phyloP scores from a whole-genome alignment of 2,113 vertebrate genomes.

The Eudyptes chrysolophus region DNA sequence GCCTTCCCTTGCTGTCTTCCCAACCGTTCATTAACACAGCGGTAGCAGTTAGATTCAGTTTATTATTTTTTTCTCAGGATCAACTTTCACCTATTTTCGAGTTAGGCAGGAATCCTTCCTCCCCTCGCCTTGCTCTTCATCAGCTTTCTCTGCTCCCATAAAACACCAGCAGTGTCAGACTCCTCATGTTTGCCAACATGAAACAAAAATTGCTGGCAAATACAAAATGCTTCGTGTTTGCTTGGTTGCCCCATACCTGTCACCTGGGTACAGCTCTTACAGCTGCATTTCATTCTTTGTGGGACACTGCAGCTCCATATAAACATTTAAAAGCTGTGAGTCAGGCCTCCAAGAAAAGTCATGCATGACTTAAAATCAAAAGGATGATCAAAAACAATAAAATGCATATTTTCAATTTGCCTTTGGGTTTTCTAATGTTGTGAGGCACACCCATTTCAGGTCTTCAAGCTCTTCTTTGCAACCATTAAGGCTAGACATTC shows the following conservation, averaged over 20 bases:
- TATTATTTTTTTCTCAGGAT: not conserved
- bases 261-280: not conserved
- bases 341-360: slow-evolving; percentile 5
- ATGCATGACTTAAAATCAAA: slow-evolving; percentile 47
- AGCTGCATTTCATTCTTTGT: not conserved
- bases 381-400: slow-evolving; percentile 23
- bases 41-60: slow-evolving; percentile 31
- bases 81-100: slow-evolving; percentile 27
- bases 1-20: not conserved
- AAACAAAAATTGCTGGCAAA: not conserved
- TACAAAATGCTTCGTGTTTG: not conserved
- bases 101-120: not conserved
- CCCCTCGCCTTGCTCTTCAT: not conserved
- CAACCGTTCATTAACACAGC: slow-evolving; percentile 24
- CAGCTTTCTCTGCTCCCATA: not conserved
- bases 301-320: not conserved
- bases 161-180: not conserved
- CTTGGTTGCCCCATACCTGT: not conserved
- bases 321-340: not conserved
- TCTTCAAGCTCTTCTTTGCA: not conserved
- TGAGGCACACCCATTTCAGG: not conserved
- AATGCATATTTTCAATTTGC: slow-evolving; percentile 23
- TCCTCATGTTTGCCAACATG: not conserved
- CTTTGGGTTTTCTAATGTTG: not conserved
- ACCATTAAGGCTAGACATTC: not conserved